Evolutionary conservation across 1,140 invertebrate species (phyloP).

Genomic region (Drosophila insularis): DNA sequence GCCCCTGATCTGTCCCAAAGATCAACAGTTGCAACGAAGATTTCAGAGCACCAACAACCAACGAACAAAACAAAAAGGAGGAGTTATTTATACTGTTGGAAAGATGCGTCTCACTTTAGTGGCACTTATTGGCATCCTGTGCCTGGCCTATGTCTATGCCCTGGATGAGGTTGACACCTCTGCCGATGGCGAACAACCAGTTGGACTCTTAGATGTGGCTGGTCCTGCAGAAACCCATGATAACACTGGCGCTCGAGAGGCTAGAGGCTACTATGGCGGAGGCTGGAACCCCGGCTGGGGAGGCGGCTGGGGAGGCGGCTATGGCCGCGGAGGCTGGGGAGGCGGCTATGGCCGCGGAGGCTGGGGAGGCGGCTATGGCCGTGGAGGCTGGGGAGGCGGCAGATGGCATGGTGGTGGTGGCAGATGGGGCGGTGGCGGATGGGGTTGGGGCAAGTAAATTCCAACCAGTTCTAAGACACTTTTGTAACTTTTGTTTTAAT

Average conservation of each 20-base stretch:
- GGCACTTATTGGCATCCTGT: constrained; percentile 39
- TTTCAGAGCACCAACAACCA: constrained; percentile 18
- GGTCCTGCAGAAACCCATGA: constrained; percentile 38
- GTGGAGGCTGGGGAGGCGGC: constrained; percentile 3
- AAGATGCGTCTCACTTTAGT: constrained; percentile 49
- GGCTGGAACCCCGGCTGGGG: constrained; percentile 4
- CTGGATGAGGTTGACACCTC: constrained; percentile 20
- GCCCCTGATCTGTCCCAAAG: constrained; percentile 13
- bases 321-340: neutral
- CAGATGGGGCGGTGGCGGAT: constrained; percentile 5
- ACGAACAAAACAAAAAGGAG: neutral
- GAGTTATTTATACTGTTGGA: neutral
- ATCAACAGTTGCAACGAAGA: constrained; percentile 45
- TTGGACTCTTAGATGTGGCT: constrained; percentile 46
- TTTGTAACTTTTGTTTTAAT: neutral
- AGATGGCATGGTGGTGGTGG: neutral
- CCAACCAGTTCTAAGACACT: neutral
- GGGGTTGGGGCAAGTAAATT: neutral
- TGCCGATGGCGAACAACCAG: constrained; percentile 17
- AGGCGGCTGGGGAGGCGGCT: neutral
- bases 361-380: constrained; percentile 3
- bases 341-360: constrained; percentile 25
- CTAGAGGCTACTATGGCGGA: constrained; percentile 32
- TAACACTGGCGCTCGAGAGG: constrained; percentile 44
- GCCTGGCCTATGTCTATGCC: constrained; percentile 45